These are phyloP conservation scores for Physocephala rufipes DNA, from an alignment of 2,888 invertebrate genomes.

Conservation along the genomic window DNA sequence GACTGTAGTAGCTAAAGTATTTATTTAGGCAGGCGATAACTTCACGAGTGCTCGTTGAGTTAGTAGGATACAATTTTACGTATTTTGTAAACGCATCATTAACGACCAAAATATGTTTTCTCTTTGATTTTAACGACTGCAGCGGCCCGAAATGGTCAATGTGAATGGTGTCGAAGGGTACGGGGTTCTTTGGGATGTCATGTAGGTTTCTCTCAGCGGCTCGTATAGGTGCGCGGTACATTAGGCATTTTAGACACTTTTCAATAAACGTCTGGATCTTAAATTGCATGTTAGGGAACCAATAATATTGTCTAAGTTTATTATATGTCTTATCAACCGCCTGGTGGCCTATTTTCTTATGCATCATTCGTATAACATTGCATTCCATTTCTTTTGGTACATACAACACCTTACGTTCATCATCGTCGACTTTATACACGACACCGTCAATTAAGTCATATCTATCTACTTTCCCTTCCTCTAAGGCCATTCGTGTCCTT, in stretches of 20 bases:
- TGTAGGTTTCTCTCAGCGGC: conserved; percentile 20
- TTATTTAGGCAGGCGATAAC: conserved; percentile 34
- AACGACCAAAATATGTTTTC: conserved; percentile 28
- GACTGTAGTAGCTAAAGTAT: conserved; percentile 40
- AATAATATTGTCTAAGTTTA: background rate
- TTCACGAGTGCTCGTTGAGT: conserved; percentile 29
- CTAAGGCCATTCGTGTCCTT: background rate
- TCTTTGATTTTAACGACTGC: conserved; percentile 20
- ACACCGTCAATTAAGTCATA: background rate
- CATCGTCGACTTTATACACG: background rate
- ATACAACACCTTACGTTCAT: background rate
- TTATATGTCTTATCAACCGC: conserved; percentile 4
- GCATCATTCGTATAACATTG: conserved; percentile 6
- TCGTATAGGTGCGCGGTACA: background rate
- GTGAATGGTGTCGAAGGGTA: conserved; percentile 32
- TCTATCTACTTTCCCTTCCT: background rate
- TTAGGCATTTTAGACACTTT: background rate
- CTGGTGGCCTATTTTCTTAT: conserved; percentile 13
- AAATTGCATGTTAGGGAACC: background rate
- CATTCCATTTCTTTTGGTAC: conserved; percentile 10
- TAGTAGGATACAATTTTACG: conserved; percentile 27
- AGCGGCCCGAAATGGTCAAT: conserved; percentile 31
- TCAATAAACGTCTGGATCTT: background rate
- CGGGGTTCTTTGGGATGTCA: conserved; percentile 30
- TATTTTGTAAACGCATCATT: conserved; percentile 22